Conservation (phyloP, 1,140 invertebrate genomes). For the Sinella curviseta region DNA sequence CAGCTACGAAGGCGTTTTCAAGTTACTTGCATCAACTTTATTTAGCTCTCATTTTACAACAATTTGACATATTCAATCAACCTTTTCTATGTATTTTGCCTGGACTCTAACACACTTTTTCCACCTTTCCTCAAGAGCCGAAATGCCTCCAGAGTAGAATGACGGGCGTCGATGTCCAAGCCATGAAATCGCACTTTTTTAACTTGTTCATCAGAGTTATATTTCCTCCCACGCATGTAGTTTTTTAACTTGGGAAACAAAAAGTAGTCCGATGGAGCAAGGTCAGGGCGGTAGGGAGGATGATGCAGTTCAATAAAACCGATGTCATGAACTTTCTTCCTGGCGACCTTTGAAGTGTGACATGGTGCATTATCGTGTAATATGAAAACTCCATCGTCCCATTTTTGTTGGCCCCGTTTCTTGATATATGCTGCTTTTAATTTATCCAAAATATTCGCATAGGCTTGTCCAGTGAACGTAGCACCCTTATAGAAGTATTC, state of each 20-base stretch:
- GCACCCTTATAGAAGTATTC: conserved; percentile 2
- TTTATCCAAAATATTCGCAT: conserved; percentile 21
- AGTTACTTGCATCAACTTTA: too few species aligned
- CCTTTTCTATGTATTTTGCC: too few species aligned
- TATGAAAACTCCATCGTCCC: conserved; percentile 54
- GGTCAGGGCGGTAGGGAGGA: conserved; percentile 56
- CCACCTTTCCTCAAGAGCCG: conserved; percentile 9
- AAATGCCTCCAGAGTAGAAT: too few species aligned
- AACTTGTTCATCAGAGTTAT: neutral
- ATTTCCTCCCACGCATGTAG: conserved; percentile 26
- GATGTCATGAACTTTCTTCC: conserved; percentile 51
- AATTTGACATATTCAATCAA: too few species aligned
- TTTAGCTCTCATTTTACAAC: too few species aligned
- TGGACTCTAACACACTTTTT: conserved; percentile 9
- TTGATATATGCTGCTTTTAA: neutral
- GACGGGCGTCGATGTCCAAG: too few species aligned
- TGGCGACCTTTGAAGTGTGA: conserved; percentile 51
- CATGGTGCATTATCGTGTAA: conserved; percentile 54
- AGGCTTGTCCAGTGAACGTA: conserved; percentile 21
- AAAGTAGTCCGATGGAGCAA: conserved; percentile 55
- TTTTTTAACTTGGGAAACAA: conserved; percentile 49
- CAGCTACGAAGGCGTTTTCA: too few species aligned
- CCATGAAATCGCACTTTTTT: neutral
- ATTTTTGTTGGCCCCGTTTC: conserved; percentile 28
- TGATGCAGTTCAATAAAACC: conserved; percentile 57